Evolutionary conservation across 2,888 invertebrate genomes (phyloP), one percentile per base, ranked within the genome.

Genomic region (Aelia acuminata): DNA sequence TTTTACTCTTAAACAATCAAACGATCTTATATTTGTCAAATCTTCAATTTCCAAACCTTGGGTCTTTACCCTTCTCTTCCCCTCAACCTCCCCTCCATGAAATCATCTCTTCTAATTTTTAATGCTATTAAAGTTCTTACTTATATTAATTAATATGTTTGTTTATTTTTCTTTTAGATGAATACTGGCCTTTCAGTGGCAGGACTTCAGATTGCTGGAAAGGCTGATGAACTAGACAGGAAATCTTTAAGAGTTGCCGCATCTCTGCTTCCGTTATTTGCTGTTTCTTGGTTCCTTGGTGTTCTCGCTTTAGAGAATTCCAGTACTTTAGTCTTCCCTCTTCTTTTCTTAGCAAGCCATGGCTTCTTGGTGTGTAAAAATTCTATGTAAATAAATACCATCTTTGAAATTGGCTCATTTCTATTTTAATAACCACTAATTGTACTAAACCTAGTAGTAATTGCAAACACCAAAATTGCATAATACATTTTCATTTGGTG

Each of bases 241-340:
- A 91, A 90, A 88, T 90, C 91, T 75, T 89, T 91, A 90, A 90
- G 91, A 89, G 91, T 95, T 5, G 94, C 95, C 85, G 94, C 96
- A 80, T 94, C 95, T n/a, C 92, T 96, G 90, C 94, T 96, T 91
- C 96, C 96, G 26, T 94, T 95, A 90, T 95, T 95, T 91, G 95
- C 95, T 20, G 94, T 96, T 35, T 95, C 95, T 91, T 96, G 96
- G 96, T 95, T 96, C 90, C 94, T 95, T 92, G 95, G 95, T 0
- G 95, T 96, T 8, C 93, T 96, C 49, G 95, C 96, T 0, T 93
- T 96, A 70, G 96, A 96, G 91, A 95, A 96, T 91, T 94, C 95
- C 3, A 92, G 92, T 89, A 92, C 90, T 49, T 89, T 91, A 13
- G 89, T 91, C n/a, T 90, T 90, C 84, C 90, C 91, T 26, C 89